Evolutionary conservation across 2,888 invertebrate species (phyloP).

Genomic region (Gymnosoma rotundatum): DNA sequence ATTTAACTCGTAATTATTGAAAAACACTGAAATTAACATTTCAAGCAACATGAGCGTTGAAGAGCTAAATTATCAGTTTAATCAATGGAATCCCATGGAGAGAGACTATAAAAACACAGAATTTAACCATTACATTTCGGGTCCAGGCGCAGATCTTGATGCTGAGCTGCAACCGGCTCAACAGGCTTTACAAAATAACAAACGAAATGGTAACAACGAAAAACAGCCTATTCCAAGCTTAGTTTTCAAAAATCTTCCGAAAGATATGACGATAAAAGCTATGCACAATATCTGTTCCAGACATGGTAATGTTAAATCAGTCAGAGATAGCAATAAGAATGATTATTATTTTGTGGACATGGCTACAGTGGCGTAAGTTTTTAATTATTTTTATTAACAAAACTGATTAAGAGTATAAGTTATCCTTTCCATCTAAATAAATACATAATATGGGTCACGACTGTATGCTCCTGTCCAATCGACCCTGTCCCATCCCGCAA

Average conservation of each 20-base stretch:
- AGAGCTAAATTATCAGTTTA: constrained; percentile 60
- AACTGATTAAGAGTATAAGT: too few relatives aligned
- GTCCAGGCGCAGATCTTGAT: constrained; percentile 73
- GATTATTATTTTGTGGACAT: constrained; percentile 70
- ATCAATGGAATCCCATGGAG: constrained; percentile 75
- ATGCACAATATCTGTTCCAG: constrained; percentile 71
- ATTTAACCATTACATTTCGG: constrained; percentile 73
- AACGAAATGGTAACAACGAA: neutral
- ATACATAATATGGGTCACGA: too few relatives aligned
- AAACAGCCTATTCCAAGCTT: constrained; percentile 64
- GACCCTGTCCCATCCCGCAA: too few relatives aligned
- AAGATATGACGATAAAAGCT: constrained; percentile 68
- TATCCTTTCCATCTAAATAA: too few relatives aligned
- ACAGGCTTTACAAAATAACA: constrained; percentile 50
- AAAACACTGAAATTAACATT: neutral
- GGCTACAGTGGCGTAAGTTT: constrained; percentile 71
- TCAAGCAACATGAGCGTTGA: constrained; percentile 85
- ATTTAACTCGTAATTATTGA: neutral
- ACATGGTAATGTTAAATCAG: constrained; percentile 59
- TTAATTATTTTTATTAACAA: neutral
- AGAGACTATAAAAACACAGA: constrained; percentile 72
- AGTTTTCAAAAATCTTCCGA: constrained; percentile 71
- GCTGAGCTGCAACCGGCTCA: constrained; percentile 70
- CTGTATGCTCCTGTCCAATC: too few relatives aligned
- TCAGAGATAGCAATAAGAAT: constrained; percentile 69